A percentile compares a stretch with the other conserved stretches of the same genome.
Conservation (phyloP, 2,888 invertebrate genomes). For the Drosophila trichaetosa region DNA sequence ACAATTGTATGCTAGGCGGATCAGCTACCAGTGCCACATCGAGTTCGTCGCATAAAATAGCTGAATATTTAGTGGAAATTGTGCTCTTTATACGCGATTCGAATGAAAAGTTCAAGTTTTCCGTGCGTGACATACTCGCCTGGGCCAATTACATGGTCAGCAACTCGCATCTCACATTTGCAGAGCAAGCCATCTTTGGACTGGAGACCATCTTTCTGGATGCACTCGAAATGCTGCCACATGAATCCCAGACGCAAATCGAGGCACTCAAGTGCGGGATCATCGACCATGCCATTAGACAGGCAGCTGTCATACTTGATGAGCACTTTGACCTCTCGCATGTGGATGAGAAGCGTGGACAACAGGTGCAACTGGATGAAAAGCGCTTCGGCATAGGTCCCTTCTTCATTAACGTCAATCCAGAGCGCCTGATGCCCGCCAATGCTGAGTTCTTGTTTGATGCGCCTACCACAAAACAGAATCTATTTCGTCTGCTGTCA, state of each 20-base stretch:
- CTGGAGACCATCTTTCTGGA: slow-evolving; percentile 96
- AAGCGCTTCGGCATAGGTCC: slow-evolving; percentile 90
- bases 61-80: slow-evolving; percentile 91
- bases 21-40: slow-evolving; percentile 57
- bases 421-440: slow-evolving; percentile 36
- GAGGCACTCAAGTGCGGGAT: slow-evolving; percentile 86
- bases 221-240: slow-evolving; percentile 92
- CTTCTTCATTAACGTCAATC: slow-evolving; percentile 87
- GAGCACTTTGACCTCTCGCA: slow-evolving; percentile 83
- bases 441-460: slow-evolving; percentile 88
- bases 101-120: slow-evolving; percentile 92
- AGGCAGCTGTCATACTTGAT: slow-evolving; percentile 85
- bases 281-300: slow-evolving; percentile 86
- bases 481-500: slow-evolving; percentile 93
- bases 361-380: slow-evolving; percentile 54
- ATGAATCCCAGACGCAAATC: slow-evolving; percentile 87
- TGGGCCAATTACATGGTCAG: slow-evolving; percentile 95
- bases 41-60: slow-evolving; percentile 86
- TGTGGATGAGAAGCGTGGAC: slow-evolving; percentile 84
- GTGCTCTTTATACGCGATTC: slow-evolving; percentile 91
- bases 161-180: slow-evolving; percentile 78
- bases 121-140: slow-evolving; percentile 95
- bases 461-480: slow-evolving; percentile 92
- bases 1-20: slow-evolving; percentile 88
- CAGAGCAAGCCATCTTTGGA: slow-evolving; percentile 93